Evolutionary conservation across 2,113 vertebrate species (phyloP).

Genomic region (Ceyx cyanopectus): DNA sequence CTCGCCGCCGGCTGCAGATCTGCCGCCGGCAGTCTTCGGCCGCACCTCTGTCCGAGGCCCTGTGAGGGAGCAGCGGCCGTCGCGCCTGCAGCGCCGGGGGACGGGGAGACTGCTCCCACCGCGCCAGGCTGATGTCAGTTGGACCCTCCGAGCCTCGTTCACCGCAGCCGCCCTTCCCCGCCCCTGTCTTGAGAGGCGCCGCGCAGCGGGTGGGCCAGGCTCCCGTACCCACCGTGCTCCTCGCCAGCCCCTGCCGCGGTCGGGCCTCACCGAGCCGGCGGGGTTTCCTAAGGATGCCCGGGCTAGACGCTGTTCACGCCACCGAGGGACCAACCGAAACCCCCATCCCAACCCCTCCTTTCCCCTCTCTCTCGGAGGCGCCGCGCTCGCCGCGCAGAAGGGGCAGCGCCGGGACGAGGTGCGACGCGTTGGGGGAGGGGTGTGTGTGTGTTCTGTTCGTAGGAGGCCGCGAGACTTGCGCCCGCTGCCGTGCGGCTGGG

Average conservation of each 20-base stretch:
- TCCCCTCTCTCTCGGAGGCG: no score
- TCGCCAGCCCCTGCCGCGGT: background rate
- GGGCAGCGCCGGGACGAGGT: no score
- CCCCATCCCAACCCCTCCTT: background rate
- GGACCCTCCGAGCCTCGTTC: background rate
- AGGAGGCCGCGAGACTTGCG: background rate
- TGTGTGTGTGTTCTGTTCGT: no score
- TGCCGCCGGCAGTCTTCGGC: fast-evolving
- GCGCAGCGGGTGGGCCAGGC: background rate
- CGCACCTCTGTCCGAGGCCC: no score
- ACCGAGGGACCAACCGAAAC: background rate
- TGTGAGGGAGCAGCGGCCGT: no score
- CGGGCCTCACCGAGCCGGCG: no score
- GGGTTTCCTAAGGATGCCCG: background rate
- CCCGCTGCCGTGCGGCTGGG: background rate
- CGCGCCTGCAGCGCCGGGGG: background rate
- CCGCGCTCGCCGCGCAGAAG: no score
- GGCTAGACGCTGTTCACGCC: background rate
- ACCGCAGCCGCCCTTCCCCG: background rate
- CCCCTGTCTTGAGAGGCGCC: background rate
- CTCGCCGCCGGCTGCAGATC: background rate
- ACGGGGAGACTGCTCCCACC: background rate
- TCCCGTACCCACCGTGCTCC: no score
- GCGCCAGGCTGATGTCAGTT: no score
- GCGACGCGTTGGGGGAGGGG: no score